Evolutionary conservation across 2,797 vertebrate genomes (phyloP).

Genomic region (Melanotaenia pygmaea): DNA sequence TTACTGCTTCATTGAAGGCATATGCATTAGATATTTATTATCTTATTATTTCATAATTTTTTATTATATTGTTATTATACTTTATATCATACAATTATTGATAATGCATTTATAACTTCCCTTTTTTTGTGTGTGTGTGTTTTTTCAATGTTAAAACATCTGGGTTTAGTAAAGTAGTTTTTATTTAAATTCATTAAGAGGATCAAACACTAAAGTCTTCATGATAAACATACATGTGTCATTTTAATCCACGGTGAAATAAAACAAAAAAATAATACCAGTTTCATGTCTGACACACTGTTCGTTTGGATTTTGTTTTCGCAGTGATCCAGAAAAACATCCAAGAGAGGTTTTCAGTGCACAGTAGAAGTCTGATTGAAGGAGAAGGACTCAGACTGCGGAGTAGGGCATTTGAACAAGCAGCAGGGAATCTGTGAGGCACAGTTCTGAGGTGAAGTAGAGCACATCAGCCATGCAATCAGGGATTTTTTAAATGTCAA

Average conservation of each 20-base stretch:
- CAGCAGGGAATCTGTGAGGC: background rate
- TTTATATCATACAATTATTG: no score
- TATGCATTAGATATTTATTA: background rate
- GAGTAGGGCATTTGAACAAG: background rate
- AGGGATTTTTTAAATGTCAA: background rate
- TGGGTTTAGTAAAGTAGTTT: slow-evolving; percentile 10
- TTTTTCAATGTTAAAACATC: no score
- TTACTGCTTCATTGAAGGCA: slow-evolving; percentile 22
- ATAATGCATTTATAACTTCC: background rate
- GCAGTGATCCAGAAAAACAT: background rate
- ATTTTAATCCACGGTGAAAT: no score
- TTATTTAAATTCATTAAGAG: background rate
- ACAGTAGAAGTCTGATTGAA: background rate
- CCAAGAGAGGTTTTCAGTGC: background rate
- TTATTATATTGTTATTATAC: no score
- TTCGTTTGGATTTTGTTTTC: background rate
- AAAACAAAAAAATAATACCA: background rate
- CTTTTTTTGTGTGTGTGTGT: no score
- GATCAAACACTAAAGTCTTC: slow-evolving; percentile 6
- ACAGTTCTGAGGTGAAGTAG: background rate
- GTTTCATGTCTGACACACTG: background rate
- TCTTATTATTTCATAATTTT: no score
- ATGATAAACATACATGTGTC: background rate
- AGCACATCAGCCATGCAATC: background rate
- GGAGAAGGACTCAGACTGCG: background rate